Evolutionary conservation across 30 jellyfish, hydroid and myxozoan species (phyloP).

Genomic region (Morbakka virulenta): DNA sequence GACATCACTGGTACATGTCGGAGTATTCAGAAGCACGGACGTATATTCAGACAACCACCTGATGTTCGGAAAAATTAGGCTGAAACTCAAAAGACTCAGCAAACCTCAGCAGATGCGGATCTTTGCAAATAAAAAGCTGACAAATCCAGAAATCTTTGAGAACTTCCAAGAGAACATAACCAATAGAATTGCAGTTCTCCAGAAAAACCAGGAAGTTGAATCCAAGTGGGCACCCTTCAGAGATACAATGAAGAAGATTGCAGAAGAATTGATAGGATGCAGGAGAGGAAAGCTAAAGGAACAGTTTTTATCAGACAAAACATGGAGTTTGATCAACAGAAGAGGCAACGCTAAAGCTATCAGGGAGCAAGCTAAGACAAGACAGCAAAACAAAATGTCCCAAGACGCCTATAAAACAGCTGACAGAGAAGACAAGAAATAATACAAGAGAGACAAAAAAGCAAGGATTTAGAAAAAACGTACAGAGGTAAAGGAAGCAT

Average conservation of each 20-base stretch:
- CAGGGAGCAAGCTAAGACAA: background rate
- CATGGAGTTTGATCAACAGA: background rate
- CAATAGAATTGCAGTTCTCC: too few relatives aligned
- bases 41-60: too few relatives aligned
- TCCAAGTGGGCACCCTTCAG: background rate
- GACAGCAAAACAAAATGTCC: background rate
- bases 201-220: too few relatives aligned
- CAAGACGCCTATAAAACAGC: background rate
- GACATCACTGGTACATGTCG: too few relatives aligned
- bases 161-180: too few relatives aligned
- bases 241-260: background rate
- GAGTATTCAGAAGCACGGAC: too few relatives aligned
- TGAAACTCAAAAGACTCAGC: too few relatives aligned
- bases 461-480: background rate
- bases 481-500: background rate
- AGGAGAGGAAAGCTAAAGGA: background rate
- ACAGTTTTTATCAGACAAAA: background rate
- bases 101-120: too few relatives aligned
- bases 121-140: too few relatives aligned
- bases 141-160: too few relatives aligned
- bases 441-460: background rate
- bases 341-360: background rate
- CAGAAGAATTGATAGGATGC: background rate
- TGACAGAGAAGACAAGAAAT: background rate
- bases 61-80: too few relatives aligned